A percentile compares a stretch with the other conserved stretches of the same genome.
Evolutionary conservation across 2,888 invertebrate genomes (phyloP).

Genomic region (Plebejus argus): DNA sequence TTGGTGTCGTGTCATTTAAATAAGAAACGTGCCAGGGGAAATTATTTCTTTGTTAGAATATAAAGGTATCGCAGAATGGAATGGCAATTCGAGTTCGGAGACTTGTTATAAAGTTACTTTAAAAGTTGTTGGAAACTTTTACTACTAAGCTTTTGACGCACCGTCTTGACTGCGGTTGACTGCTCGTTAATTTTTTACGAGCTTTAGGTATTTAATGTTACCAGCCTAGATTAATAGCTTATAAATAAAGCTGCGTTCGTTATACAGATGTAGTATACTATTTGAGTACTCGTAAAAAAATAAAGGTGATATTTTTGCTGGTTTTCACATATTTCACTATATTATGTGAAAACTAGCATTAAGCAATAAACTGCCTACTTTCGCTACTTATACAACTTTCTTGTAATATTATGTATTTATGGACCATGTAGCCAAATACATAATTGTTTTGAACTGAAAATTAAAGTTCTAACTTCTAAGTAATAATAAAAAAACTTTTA

Average conservation of each 20-base stretch:
- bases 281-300: too few relatives aligned
- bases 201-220: not conserved
- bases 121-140: conserved; percentile 32
- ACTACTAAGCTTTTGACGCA: conserved; percentile 19
- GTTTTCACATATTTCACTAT: too few relatives aligned
- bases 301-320: too few relatives aligned
- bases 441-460: too few relatives aligned
- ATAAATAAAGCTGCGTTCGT: not conserved
- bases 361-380: too few relatives aligned
- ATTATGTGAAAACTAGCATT: too few relatives aligned
- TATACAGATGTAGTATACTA: not conserved
- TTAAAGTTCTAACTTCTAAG: too few relatives aligned
- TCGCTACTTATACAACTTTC: too few relatives aligned
- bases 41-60: conserved; percentile 34
- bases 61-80: conserved; percentile 34
- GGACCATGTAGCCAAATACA: too few relatives aligned
- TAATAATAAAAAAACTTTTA: too few relatives aligned
- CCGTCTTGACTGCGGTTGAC: not conserved
- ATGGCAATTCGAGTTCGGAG: conserved; percentile 38
- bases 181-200: conserved; percentile 11
- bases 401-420: too few relatives aligned
- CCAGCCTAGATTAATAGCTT: not conserved
- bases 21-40: conserved; percentile 35
- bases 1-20: conserved; percentile 10
- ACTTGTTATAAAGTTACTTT: conserved; percentile 39